Base-by-base conservation (phyloP, 2,113 vertebrate genomes). In the Ifrita kowaldi region DNA sequence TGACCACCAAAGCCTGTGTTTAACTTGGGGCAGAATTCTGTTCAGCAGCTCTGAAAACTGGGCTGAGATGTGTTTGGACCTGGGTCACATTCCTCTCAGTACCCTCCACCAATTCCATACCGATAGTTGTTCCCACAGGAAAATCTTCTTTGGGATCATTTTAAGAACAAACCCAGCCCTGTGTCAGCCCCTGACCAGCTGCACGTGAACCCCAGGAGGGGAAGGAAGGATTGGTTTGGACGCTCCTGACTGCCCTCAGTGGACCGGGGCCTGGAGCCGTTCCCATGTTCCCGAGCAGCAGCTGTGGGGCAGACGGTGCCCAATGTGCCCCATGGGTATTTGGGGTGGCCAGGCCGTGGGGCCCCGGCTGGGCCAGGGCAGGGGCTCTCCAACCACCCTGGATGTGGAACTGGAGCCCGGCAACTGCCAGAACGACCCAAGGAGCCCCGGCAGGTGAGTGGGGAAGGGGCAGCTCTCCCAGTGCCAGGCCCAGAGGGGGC, bases 241-340 rank as follows among this genome's bases (percentile, higher is more conserved):
- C 35, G 30, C 20, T 79, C 32, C 41, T 24, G 41, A 5, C 5
- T 16, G 33, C 39, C 12, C 47, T 78, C 23, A 9, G 56, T 6
- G 41, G 37, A 5, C 2, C 24, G 7, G 14, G 30, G 47, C 13
- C 64, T 9, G 41, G 41, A 47, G 30, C n/a, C 10, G 6, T 53
- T 10, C 11, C 37, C 17, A 6, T 3, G 0, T 18, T 28, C 23
- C 41, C 1, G 0, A 50, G 24, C 27, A 44, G 33, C 26, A 32
- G 26, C 27, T 4, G 11, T 23, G 49, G 28, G 8, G 47, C 49
- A 35, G 13, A 41, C 2, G 5, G 56, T 21, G 41, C 49, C 74
- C 4, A 0, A 1, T 1, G 56, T 30, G n/a, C 47, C 50, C 50
- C 47, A 6, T 0, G 0, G 6, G 16, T 6, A 12, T 19, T 9